Conservation (phyloP, 2,888 invertebrate genomes). For the Atherix ibis region DNA sequence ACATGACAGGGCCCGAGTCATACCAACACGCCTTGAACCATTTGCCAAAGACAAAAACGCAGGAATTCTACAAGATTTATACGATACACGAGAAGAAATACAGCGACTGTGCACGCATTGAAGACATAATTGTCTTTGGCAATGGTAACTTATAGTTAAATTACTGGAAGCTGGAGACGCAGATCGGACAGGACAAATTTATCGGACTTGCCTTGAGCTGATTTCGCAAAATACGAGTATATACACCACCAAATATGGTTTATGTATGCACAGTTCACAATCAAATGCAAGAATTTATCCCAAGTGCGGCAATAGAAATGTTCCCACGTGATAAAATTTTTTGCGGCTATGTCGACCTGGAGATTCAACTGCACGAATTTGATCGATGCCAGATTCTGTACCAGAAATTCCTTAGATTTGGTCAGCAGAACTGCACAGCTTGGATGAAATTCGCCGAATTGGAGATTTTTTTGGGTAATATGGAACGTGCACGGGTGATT, state of each 20-base stretch:
- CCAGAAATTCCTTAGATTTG: conserved; percentile 93
- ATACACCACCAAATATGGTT: conserved; percentile 98
- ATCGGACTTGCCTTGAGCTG: conserved; percentile 81
- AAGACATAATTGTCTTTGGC: conserved; percentile 99
- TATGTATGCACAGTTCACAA: conserved; percentile 92
- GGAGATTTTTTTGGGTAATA: conserved; percentile 87
- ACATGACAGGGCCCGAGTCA: conserved; percentile 90
- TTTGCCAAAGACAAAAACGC: conserved; percentile 79
- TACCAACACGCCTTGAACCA: conserved; percentile 95
- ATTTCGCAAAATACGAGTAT: conserved; percentile 96
- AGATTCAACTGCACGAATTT: conserved; percentile 94
- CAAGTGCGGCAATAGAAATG: conserved; percentile 78
- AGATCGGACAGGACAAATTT: conserved; percentile 80
- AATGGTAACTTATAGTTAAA: conserved; percentile 95
- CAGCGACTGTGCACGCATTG: conserved; percentile 88
- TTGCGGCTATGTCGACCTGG: conserved; percentile 93
- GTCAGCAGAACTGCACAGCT: conserved; percentile 92
- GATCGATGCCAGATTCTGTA: conserved; percentile 93
- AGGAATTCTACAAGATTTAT: conserved; percentile 88
- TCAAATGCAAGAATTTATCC: conserved; percentile 78
- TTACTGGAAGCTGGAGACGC: conserved; percentile 82
- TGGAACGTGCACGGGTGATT: conserved; percentile 80
- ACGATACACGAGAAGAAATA: conserved; percentile 98
- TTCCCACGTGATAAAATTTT: conserved; percentile 96
- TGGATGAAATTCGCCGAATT: conserved; percentile 99